A percentile compares a stretch with the other conserved stretches of the same genome.
Evolutionary conservation across 2,888 invertebrate species (phyloP).

Genomic region (Drosophila infuscata): DNA sequence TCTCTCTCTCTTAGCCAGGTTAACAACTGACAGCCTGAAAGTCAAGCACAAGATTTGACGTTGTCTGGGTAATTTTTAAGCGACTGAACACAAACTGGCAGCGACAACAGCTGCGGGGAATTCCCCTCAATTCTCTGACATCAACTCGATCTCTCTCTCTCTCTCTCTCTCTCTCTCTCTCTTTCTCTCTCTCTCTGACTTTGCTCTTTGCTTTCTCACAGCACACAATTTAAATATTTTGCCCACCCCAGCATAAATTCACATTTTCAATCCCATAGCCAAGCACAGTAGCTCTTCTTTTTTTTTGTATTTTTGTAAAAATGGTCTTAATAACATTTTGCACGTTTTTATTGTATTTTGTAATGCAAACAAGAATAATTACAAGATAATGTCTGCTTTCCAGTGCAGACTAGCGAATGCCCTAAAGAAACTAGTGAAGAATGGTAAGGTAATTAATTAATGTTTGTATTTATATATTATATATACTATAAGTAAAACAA

Average conservation of each 20-base stretch:
- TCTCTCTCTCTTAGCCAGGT: slow-evolving; percentile 30
- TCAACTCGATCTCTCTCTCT: not conserved
- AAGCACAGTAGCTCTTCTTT: not conserved
- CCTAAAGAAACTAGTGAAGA: slow-evolving; percentile 6
- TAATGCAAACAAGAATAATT: slow-evolving; percentile 69
- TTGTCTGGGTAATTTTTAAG: slow-evolving; percentile 68
- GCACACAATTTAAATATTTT: slow-evolving; percentile 51
- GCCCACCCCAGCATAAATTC: slow-evolving; percentile 28
- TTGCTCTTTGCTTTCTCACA: not conserved
- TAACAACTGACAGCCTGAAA: slow-evolving; percentile 65
- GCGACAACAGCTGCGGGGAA: slow-evolving; percentile 53
- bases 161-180: not conserved
- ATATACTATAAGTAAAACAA: not conserved
- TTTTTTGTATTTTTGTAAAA: slow-evolving; percentile 6
- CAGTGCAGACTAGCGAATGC: slow-evolving; percentile 27
- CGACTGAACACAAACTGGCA: slow-evolving; percentile 51
- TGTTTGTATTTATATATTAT: not conserved
- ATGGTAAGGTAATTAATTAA: not conserved
- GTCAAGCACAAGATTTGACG: slow-evolving; percentile 73
- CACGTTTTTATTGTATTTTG: slow-evolving; percentile 67
- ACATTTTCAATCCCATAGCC: slow-evolving; percentile 25
- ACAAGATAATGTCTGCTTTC: slow-evolving; percentile 13
- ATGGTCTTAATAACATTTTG: slow-evolving; percentile 53
- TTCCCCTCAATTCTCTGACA: slow-evolving; percentile 13
- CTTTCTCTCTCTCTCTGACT: not conserved